Evolutionary conservation across 2,888 invertebrate genomes (phyloP).

Genomic region (Rugalucina vietnamica): DNA sequence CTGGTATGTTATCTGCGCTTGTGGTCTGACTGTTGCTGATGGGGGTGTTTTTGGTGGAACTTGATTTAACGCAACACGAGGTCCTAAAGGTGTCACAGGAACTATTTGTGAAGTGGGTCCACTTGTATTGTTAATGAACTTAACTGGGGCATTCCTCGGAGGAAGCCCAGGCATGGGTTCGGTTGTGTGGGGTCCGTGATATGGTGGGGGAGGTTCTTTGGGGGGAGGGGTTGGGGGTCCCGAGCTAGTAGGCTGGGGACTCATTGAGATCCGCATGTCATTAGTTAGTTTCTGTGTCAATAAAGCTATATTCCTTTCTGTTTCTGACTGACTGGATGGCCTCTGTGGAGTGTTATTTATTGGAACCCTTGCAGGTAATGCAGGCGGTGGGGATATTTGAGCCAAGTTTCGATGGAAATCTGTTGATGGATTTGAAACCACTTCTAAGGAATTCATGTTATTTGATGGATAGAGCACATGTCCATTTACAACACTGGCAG

Average conservation of each 20-base stretch:
- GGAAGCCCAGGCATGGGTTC: constrained; percentile 71
- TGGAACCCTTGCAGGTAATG: constrained; percentile 74
- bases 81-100: constrained; percentile 32
- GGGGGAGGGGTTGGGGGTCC: constrained; percentile 49
- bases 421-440: constrained; percentile 51
- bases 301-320: constrained; percentile 79
- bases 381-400: constrained; percentile 68
- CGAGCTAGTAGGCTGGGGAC: constrained; percentile 63
- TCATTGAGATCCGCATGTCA: constrained; percentile 72
- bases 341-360: constrained; percentile 66
- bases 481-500: constrained; percentile 58
- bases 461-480: constrained; percentile 38
- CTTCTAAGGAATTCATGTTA: constrained; percentile 37
- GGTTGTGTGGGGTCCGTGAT: constrained; percentile 82
- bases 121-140: constrained; percentile 51
- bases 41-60: constrained; percentile 58
- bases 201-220: constrained; percentile 80
- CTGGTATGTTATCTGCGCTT: constrained; percentile 71
- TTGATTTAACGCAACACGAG: constrained; percentile 23
- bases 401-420: constrained; percentile 40
- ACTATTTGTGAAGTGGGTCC: constrained; percentile 48
- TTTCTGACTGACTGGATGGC: constrained; percentile 69
- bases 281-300: constrained; percentile 80
- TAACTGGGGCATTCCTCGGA: constrained; percentile 57
- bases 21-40: constrained; percentile 60